A percentile compares a stretch with the other conserved stretches of the same genome.
Evolutionary conservation across 2,797 vertebrate species (phyloP).

Genomic region (Mastacembelus armatus): DNA sequence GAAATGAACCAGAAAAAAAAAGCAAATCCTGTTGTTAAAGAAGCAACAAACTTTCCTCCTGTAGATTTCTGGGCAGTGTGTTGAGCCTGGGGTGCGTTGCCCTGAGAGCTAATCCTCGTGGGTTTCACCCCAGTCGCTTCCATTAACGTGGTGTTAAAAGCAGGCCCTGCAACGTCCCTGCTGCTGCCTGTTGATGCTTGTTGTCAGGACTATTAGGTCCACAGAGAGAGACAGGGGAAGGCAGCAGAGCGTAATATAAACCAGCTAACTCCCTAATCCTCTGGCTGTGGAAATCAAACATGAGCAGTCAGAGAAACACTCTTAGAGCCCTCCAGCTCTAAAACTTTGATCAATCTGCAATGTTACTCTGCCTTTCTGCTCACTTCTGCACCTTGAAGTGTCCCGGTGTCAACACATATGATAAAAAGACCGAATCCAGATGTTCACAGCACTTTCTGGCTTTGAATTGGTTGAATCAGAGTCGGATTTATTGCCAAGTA

Average conservation of each 20-base stretch:
- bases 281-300: too few species aligned
- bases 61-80: neutral
- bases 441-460: too few species aligned
- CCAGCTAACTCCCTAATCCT: slow-evolving; percentile 32
- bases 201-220: slow-evolving; percentile 47
- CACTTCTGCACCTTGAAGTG: too few species aligned
- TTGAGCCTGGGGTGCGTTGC: neutral
- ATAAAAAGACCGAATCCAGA: too few species aligned
- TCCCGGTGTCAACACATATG: too few species aligned
- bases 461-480: too few species aligned
- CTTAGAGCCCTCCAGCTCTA: slow-evolving; percentile 5
- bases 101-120: neutral
- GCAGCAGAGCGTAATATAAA: slow-evolving; percentile 37
- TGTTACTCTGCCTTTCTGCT: too few species aligned
- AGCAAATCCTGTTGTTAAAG: too few species aligned
- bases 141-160: slow-evolving; percentile 57
- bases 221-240: neutral
- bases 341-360: too few species aligned
- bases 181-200: slow-evolving; percentile 37
- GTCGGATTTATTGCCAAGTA: too few species aligned
- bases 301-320: too few species aligned
- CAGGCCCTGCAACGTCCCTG: slow-evolving; percentile 19
- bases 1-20: too few species aligned
- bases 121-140: slow-evolving; percentile 20
- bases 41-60: neutral